Evolutionary conservation across 2,888 invertebrate genomes (phyloP).

Genomic region (Drosophila colorata): DNA sequence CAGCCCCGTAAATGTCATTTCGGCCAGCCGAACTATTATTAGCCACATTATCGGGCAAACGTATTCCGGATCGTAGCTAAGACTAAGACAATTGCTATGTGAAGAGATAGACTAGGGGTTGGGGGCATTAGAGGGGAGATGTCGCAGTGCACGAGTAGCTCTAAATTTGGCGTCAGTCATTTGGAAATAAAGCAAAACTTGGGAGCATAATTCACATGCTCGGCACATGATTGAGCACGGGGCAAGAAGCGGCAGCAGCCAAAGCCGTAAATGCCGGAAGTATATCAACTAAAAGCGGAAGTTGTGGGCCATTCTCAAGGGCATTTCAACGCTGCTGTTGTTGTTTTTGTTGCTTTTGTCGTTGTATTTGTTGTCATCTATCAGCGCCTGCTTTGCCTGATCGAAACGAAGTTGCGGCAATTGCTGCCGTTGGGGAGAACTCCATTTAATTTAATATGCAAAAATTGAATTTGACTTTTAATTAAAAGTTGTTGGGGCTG

Average conservation of each 20-base stretch:
- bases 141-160: background rate
- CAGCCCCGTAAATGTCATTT: slow-evolving; percentile 70
- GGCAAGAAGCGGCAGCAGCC: background rate
- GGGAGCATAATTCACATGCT: slow-evolving; percentile 66
- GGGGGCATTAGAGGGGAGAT: background rate
- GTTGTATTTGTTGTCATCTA: slow-evolving; percentile 23
- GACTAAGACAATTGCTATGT: slow-evolving; percentile 21
- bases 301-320: slow-evolving; percentile 69
- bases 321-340: slow-evolving; percentile 42
- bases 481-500: slow-evolving; percentile 65
- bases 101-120: background rate
- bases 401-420: slow-evolving; percentile 31
- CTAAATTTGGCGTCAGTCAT: slow-evolving; percentile 63
- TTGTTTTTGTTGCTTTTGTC: slow-evolving; percentile 2
- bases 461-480: slow-evolving; percentile 79
- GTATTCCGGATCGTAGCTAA: slow-evolving; percentile 27
- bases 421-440: slow-evolving; percentile 32
- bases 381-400: slow-evolving; percentile 28
- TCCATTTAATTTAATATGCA: slow-evolving; percentile 68
- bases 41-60: slow-evolving; percentile 52
- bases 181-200: slow-evolving; percentile 50
- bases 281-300: slow-evolving; percentile 62
- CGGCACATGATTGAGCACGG: slow-evolving; percentile 50
- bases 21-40: slow-evolving; percentile 63
- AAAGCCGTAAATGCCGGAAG: slow-evolving; percentile 64